phyloP scores from a whole-genome alignment of 2,888 invertebrate genomes.

The Chymomyza fuscimana region DNA sequence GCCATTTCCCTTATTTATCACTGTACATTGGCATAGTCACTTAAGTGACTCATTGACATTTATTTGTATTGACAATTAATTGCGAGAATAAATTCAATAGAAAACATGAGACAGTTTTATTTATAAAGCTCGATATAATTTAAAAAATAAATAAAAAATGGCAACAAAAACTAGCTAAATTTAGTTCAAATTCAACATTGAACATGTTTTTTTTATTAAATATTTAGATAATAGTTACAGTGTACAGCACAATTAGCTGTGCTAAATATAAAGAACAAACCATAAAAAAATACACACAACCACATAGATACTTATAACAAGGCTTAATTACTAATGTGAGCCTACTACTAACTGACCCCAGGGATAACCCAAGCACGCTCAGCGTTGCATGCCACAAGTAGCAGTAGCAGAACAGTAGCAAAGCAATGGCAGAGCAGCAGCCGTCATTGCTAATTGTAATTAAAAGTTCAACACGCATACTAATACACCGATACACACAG shows the following conservation, averaged over 20 bases:
- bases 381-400: slow-evolving; percentile 3
- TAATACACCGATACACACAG: not conserved
- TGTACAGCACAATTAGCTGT: slow-evolving; percentile 32
- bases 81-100: not conserved
- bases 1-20: no score
- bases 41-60: not conserved
- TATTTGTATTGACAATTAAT: slow-evolving; percentile 7
- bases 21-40: no score
- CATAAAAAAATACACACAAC: not conserved
- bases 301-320: slow-evolving; percentile 20
- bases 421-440: not conserved
- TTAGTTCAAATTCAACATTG: slow-evolving; percentile 40
- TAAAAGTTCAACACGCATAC: slow-evolving; percentile 23
- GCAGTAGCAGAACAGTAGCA: not conserved
- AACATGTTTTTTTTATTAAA: slow-evolving; percentile 54
- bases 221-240: slow-evolving; percentile 17
- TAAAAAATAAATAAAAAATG: not conserved
- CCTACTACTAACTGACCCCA: slow-evolving; percentile 35
- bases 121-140: not conserved
- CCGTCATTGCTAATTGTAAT: slow-evolving; percentile 45
- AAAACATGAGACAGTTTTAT: not conserved
- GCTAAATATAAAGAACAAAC: not conserved
- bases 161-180: slow-evolving; percentile 22
- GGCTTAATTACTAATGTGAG: slow-evolving; percentile 54
- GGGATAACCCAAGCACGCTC: slow-evolving; percentile 40